phyloP scores from a whole-genome alignment of 2,113 vertebrate genomes.

The Eleginops maclovinus region DNA sequence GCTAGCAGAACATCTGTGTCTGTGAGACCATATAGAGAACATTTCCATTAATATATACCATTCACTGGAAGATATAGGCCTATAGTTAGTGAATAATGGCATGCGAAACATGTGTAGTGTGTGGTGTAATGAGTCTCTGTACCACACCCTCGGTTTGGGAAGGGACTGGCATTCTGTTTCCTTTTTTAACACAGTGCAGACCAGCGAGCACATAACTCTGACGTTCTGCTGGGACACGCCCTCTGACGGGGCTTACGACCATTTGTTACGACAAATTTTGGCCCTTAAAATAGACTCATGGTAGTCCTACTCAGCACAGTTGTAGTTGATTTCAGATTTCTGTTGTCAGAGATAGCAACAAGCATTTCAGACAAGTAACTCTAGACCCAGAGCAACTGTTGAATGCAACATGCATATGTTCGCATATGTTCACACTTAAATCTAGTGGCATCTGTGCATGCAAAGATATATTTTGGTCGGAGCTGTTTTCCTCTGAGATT shows the following conservation, averaged over 20 bases:
- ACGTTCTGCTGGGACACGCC: conserved; percentile 71
- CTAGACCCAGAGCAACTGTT: conserved; percentile 55
- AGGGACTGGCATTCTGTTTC: conserved; percentile 68
- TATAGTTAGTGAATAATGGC: conserved; percentile 59
- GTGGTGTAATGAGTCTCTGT: conserved; percentile 53
- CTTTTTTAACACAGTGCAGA: conserved; percentile 73
- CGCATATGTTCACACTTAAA: background rate
- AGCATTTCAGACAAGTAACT: conserved; percentile 33
- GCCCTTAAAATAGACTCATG: conserved; percentile 60
- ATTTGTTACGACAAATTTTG: conserved; percentile 57
- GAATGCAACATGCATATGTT: conserved; percentile 15
- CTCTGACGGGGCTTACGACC: conserved; percentile 52
- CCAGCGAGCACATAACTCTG: conserved; percentile 66
- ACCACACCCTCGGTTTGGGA: conserved; percentile 75
- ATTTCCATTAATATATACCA: conserved; percentile 47
- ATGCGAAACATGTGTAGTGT: conserved; percentile 66
- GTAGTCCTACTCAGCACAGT: conserved; percentile 40
- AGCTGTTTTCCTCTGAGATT: background rate
- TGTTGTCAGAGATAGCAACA: conserved; percentile 14
- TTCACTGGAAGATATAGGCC: conserved; percentile 18
- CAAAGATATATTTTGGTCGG: background rate
- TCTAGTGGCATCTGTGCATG: background rate
- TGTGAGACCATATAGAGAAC: conserved; percentile 30
- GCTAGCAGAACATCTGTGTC: conserved; percentile 20
- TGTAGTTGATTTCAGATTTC: conserved; percentile 41